These are phyloP conservation scores for Drosophila sp. DNA, from an alignment of 1,140 invertebrate species.

Conservation along the genomic window DNA sequence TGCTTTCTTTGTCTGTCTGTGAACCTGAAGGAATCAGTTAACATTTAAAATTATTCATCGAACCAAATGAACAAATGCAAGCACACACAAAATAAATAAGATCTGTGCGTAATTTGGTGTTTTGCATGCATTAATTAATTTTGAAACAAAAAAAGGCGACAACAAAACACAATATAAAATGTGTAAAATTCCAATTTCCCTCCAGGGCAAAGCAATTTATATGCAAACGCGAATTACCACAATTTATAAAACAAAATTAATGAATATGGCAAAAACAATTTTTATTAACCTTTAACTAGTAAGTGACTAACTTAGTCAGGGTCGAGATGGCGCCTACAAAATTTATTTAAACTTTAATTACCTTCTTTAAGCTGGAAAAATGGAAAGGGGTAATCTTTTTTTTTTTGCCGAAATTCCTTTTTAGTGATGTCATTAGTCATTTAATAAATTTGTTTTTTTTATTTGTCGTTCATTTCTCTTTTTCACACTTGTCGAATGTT, in stretches of 20 bases:
- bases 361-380: neutral
- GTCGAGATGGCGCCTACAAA: constrained; percentile 6
- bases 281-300: constrained; percentile 6
- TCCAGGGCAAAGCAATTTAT: neutral
- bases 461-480: constrained; percentile 40
- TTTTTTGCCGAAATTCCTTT: constrained; percentile 61
- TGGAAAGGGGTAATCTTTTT: constrained; percentile 14
- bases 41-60: constrained; percentile 43
- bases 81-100: constrained; percentile 4
- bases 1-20: neutral
- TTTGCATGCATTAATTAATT: constrained; percentile 70
- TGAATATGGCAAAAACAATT: constrained; percentile 4
- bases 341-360: constrained; percentile 3
- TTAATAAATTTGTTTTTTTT: neutral
- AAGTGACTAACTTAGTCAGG: constrained; percentile 7
- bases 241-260: constrained; percentile 9
- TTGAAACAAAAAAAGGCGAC: constrained; percentile 19
- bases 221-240: constrained; percentile 26
- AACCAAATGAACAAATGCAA: constrained; percentile 31
- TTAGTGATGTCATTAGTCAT: constrained; percentile 39
- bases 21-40: constrained; percentile 7
- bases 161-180: constrained; percentile 5
- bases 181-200: constrained; percentile 8
- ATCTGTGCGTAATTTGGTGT: constrained; percentile 73
- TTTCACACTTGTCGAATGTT: constrained; percentile 53